Conservation (phyloP, 37 sponge, comb jelly and placozoan genomes). For the Theonella swinhoei region DNA sequence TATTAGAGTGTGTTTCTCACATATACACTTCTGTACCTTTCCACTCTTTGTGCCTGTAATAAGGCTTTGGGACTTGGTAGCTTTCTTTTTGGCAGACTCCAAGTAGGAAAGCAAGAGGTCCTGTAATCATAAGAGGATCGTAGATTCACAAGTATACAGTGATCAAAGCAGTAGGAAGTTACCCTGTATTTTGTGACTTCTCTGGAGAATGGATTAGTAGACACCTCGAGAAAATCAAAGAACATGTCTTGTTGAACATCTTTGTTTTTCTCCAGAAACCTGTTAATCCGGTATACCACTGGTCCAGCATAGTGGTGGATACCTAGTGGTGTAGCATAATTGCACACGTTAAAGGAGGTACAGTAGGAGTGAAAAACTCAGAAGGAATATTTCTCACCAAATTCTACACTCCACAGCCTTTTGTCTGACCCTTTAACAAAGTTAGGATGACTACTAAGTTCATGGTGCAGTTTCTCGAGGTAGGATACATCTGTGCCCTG, state of each 20-base stretch:
- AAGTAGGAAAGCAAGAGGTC: slow-evolving; percentile 76
- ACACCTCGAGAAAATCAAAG: slow-evolving; percentile 83
- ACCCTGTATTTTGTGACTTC: slow-evolving; percentile 83
- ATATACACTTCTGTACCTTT: slow-evolving; percentile 35
- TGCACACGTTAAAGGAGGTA: too few species aligned
- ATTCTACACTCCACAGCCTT: slow-evolving; percentile 77
- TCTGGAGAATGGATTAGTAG: slow-evolving; percentile 62
- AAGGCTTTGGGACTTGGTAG: slow-evolving; percentile 60
- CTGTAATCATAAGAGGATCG: too few species aligned
- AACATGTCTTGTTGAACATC: slow-evolving; percentile 92
- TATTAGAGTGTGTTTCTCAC: slow-evolving; percentile 1
- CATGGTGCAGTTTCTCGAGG: slow-evolving; percentile 86
- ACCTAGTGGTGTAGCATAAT: too few species aligned
- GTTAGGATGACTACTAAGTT: slow-evolving; percentile 67
- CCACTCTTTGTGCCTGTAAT: slow-evolving; percentile 75
- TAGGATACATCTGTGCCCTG: slow-evolving; percentile 88
- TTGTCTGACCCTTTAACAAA: slow-evolving; percentile 85
- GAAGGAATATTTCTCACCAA: slow-evolving; percentile 63
- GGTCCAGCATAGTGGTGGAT: slow-evolving; percentile 87
- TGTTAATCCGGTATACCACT: slow-evolving; percentile 78
- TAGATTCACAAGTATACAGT: not conserved
- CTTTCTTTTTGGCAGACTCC: slow-evolving; percentile 62
- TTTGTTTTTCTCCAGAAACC: slow-evolving; percentile 95
- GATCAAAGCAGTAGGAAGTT: slow-evolving; percentile 4
- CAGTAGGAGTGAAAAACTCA: too few species aligned